Conservation (phyloP, 2,113 vertebrate genomes). For the Capreolus pygargus region DNA sequence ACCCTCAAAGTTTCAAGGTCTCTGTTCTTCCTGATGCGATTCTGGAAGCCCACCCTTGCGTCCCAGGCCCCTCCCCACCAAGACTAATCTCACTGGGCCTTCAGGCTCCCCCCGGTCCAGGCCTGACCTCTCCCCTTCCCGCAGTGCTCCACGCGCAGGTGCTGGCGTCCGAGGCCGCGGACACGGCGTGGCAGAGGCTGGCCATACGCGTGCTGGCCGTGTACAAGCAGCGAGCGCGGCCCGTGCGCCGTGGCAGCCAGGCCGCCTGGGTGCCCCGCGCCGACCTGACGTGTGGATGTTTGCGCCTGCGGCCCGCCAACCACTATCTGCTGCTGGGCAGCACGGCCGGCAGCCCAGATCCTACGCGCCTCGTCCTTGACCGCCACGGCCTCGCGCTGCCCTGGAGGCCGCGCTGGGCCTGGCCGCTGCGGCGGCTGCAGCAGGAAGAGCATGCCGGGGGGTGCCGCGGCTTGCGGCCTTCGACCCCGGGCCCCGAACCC, state of each 20-base stretch:
- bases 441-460: conserved; percentile 87
- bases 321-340: conserved; percentile 88
- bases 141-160: conserved; percentile 84
- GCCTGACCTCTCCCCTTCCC: neutral
- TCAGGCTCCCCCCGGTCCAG: neutral
- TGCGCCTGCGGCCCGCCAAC: conserved; percentile 83
- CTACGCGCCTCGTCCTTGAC: conserved; percentile 86
- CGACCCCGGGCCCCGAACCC: fast-evolving
- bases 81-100: neutral
- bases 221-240: conserved; percentile 80
- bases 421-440: conserved; percentile 87
- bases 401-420: conserved; percentile 91
- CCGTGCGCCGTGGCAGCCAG: conserved; percentile 81
- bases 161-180: conserved; percentile 82
- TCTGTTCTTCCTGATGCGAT: neutral
- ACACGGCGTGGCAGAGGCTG: conserved; percentile 90
- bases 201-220: conserved; percentile 84
- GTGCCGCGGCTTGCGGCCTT: conserved; percentile 67
- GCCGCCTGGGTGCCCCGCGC: conserved; percentile 89
- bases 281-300: conserved; percentile 88
- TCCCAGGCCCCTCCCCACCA: neutral
- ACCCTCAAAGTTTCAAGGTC: neutral
- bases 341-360: conserved; percentile 80
- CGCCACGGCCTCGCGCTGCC: conserved; percentile 88
- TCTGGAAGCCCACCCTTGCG: neutral